Percentiles rank a stretch among this genome's conserved stretches.
Evolutionary conservation across 1,140 invertebrate genomes (phyloP).

Genomic region (Grapholita molesta): DNA sequence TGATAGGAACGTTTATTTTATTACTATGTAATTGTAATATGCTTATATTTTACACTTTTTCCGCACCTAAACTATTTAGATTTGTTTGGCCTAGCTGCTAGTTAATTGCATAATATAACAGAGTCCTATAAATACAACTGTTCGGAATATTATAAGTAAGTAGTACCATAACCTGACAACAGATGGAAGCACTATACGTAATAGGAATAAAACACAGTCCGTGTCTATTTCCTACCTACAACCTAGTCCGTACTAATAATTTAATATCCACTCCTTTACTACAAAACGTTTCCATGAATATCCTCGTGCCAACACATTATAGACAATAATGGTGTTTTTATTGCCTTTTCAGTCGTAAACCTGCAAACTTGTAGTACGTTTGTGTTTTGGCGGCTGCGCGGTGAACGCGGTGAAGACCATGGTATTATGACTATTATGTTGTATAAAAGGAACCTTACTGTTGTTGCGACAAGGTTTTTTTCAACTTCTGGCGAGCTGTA

Average conservation of each 20-base stretch:
- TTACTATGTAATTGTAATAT: too few species aligned
- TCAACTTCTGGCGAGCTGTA: neutral
- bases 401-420: neutral
- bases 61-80: too few species aligned
- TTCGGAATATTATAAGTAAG: too few species aligned
- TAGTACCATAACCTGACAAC: too few species aligned
- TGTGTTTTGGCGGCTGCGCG: neutral
- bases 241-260: neutral
- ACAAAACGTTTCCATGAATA: neutral
- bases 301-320: constrained; percentile 32
- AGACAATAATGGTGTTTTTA: constrained; percentile 42
- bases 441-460: neutral
- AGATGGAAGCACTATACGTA: too few species aligned
- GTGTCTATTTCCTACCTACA: neutral
- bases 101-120: too few species aligned
- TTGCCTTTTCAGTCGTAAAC: constrained; percentile 32
- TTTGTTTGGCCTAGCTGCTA: too few species aligned
- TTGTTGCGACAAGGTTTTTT: neutral
- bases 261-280: neutral
- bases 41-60: too few species aligned
- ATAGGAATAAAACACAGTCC: too few species aligned
- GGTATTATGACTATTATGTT: neutral
- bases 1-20: too few species aligned
- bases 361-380: constrained; percentile 30
- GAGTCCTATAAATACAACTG: too few species aligned